Base-by-base conservation (phyloP, 2,888 invertebrate species). In the Napeogenes inachia region DNA sequence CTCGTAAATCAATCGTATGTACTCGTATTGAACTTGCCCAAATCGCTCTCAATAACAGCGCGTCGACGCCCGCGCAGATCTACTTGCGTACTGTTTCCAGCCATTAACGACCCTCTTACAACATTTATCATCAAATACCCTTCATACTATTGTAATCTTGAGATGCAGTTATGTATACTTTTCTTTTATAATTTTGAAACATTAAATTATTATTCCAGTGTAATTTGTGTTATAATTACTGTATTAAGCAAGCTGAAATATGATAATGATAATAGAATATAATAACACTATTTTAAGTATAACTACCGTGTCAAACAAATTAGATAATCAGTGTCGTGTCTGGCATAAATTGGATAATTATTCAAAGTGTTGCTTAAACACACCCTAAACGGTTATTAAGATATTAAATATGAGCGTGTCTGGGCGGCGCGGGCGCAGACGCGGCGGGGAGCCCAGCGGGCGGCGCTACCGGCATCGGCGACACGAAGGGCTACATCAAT, bases 1-100 rank as follows among this genome's bases (percentile, higher is more conserved):
- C 87, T 87, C 90, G 90, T 90, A 90, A 90, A 90, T 90, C 90
- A 90, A 85, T 75, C 85, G 84, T 78, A 84, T 81, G 87, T 85
- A 83, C 82, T 83, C 74, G 79, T 82, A 87, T 89, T 87, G 87
- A 87, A 80, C 81, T 84, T 88, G 87, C 87, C 89, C 83, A 85
- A 89, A 90, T 85, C 85, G 84, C 80, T 80, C 84, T 87, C 86
- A 84, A 88, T 87, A 85, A 83, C 81, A 76, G 79, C 78, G 75
- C 73, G 77, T 71, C 74, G 73, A 69, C 73, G 73, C 75, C 73
- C 73, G 74, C 73, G 73, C 71, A 59, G 68, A 68, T 67, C 69
- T 61, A 65, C 67, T 59, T 62, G 65, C 70, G 59, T 76, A 73
- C 77, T 79, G 82, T 87, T 83, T 85, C 82, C 81, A 84, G 70